Percentiles rank a stretch among this genome's conserved stretches.
These are phyloP conservation scores for Drosophila birchii DNA, from an alignment of 2,888 invertebrate species.

Conservation along the genomic window DNA sequence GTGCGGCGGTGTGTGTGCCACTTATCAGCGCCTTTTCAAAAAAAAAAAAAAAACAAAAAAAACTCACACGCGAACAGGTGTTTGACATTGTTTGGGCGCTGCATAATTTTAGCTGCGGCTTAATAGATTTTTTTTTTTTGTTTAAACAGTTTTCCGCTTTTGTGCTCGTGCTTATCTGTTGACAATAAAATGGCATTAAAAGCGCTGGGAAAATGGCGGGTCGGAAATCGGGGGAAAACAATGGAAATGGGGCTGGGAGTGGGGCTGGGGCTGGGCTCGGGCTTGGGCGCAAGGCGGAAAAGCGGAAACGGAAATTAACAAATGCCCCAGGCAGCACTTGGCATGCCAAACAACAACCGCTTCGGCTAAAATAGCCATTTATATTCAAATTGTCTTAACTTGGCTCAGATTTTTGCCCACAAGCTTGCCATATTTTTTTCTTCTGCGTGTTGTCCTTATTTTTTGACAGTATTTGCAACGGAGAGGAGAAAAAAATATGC, in stretches of 20 bases:
- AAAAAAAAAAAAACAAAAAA: not conserved
- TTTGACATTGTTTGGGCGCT: constrained; percentile 50
- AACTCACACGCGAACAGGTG: constrained; percentile 54
- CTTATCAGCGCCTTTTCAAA: constrained; percentile 38
- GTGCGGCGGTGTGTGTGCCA: constrained; percentile 15
- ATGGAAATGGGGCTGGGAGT: constrained; percentile 19
- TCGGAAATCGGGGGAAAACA: constrained; percentile 42
- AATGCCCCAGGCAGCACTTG: constrained; percentile 67
- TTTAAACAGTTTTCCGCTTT: constrained; percentile 42
- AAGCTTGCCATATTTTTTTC: constrained; percentile 2
- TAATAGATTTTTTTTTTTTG: constrained; percentile 15
- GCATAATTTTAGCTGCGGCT: constrained; percentile 22
- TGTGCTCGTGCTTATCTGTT: constrained; percentile 66
- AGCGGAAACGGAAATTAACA: constrained; percentile 67
- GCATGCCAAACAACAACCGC: constrained; percentile 48
- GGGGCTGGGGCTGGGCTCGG: not conserved
- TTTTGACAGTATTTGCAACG: constrained; percentile 13
- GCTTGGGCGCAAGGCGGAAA: not conserved
- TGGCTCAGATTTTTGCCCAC: constrained; percentile 43
- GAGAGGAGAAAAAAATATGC: constrained; percentile 2
- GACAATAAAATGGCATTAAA: constrained; percentile 73
- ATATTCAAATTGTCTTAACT: constrained; percentile 65
- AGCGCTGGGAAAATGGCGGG: constrained; percentile 52
- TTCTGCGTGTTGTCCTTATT: constrained; percentile 3
- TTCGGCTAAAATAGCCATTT: constrained; percentile 57